These are phyloP conservation scores for Chaenogobius annularis DNA, from an alignment of 2,113 vertebrate species.

Conservation along the genomic window DNA sequence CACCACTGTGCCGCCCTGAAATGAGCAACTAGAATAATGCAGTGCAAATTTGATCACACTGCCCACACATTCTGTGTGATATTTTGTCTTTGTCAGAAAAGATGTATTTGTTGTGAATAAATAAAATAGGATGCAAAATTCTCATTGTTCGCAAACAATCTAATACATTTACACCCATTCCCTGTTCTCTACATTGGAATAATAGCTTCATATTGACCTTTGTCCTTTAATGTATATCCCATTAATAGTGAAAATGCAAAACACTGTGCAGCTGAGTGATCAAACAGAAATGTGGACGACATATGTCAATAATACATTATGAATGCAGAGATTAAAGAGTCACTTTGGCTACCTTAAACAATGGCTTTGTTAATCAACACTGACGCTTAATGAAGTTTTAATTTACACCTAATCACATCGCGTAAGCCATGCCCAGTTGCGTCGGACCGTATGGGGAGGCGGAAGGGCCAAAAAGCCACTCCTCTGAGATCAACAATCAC, in stretches of 20 bases:
- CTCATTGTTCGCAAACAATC: background rate
- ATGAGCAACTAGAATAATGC: no score
- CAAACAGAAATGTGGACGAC: constrained; percentile 42
- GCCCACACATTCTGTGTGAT: no score
- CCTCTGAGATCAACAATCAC: constrained; percentile 72
- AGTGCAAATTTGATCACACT: no score
- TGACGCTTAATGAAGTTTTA: constrained; percentile 81
- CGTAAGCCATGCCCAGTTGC: constrained; percentile 77
- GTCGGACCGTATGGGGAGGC: constrained; percentile 50
- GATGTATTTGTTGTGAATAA: background rate
- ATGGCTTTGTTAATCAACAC: constrained; percentile 65
- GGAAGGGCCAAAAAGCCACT: constrained; percentile 58
- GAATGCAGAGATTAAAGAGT: constrained; percentile 45
- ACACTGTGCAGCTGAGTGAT: constrained; percentile 14
- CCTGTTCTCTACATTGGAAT: background rate
- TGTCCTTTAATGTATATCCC: constrained; percentile 22
- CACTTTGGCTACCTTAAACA: constrained; percentile 55
- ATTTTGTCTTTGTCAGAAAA: background rate
- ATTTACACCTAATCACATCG: constrained; percentile 82
- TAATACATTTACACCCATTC: background rate
- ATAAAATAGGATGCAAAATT: background rate
- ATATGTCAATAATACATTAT: constrained; percentile 45
- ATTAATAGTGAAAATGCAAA: constrained; percentile 37
- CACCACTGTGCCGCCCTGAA: no score
- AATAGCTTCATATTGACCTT: constrained; percentile 26